A percentile compares a stretch with the other conserved stretches of the same genome.
phyloP scores from a whole-genome alignment of 2,113 vertebrate species.

The Lepidothrix coronata region DNA sequence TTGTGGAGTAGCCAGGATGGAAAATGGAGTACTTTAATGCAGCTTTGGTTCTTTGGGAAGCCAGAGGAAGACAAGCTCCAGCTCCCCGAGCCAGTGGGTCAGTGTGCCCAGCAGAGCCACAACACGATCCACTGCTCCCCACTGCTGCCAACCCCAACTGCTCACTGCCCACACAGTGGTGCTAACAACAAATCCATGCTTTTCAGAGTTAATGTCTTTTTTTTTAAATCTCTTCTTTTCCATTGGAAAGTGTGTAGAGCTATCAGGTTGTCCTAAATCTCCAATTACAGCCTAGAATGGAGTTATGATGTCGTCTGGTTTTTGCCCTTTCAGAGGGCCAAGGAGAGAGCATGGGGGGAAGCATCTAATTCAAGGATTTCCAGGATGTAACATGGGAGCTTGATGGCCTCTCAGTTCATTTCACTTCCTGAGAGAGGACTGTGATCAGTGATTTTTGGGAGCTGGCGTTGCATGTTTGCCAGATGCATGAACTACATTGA shows the following conservation, averaged over 20 bases:
- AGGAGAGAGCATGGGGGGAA: not conserved
- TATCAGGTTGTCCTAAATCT: not conserved
- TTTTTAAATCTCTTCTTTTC: not conserved
- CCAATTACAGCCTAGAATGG: not conserved
- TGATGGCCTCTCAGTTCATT: not conserved
- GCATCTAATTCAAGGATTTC: not conserved
- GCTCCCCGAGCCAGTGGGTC: accelerated
- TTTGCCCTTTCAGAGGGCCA: not conserved
- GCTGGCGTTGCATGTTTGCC: not conserved
- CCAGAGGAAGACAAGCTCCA: not conserved
- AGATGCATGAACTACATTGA: not conserved
- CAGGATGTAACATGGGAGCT: not conserved
- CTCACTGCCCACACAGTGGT: accelerated
- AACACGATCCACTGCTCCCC: accelerated
- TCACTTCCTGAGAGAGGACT: not conserved
- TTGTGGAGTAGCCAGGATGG: not conserved
- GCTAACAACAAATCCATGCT: not conserved
- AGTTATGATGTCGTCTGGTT: not conserved
- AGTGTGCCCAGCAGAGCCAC: accelerated
- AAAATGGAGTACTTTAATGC: not conserved
- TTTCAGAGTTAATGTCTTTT: not conserved
- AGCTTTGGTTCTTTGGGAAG: not conserved
- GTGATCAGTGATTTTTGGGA: not conserved
- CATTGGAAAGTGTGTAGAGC: not conserved
- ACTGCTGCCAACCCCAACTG: not conserved